phyloP scores from a whole-genome alignment of 2,888 invertebrate genomes.

The Sarcophaga caerulescens region DNA sequence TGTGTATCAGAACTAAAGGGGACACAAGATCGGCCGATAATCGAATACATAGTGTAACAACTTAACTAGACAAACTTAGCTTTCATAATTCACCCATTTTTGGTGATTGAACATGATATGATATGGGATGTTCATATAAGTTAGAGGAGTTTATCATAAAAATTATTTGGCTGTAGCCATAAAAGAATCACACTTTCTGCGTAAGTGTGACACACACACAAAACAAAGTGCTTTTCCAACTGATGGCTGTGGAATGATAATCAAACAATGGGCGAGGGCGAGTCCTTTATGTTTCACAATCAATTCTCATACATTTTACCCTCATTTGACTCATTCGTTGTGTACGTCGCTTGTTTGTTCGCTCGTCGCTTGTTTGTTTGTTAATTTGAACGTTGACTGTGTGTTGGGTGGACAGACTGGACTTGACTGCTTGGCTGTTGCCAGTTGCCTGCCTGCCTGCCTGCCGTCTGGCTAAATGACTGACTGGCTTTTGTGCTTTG shows the following conservation, averaged over 20 bases:
- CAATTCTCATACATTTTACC: conserved; percentile 10
- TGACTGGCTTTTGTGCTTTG: neutral
- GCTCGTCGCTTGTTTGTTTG: neutral
- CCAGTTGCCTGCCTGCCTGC: neutral
- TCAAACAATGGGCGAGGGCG: conserved; percentile 46
- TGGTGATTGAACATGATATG: too few relatives aligned
- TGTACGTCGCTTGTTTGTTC: neutral
- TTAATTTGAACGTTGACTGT: neutral
- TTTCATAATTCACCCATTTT: too few relatives aligned
- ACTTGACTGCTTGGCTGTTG: neutral
- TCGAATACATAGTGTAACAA: too few relatives aligned
- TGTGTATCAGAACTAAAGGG: too few relatives aligned
- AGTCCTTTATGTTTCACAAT: conserved; percentile 37
- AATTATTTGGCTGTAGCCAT: too few relatives aligned
- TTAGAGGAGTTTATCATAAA: too few relatives aligned
- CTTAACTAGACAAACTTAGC: too few relatives aligned
- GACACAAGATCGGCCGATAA: too few relatives aligned
- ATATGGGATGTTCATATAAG: too few relatives aligned
- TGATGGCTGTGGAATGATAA: neutral
- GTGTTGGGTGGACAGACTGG: neutral
- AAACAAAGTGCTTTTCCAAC: neutral
- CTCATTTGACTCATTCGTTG: neutral
- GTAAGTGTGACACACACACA: neutral
- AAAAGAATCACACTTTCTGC: neutral
- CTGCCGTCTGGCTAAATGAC: neutral